These are phyloP conservation scores for Sardina pilchardus DNA, from an alignment of 2,113 vertebrate species.

Conservation along the genomic window DNA sequence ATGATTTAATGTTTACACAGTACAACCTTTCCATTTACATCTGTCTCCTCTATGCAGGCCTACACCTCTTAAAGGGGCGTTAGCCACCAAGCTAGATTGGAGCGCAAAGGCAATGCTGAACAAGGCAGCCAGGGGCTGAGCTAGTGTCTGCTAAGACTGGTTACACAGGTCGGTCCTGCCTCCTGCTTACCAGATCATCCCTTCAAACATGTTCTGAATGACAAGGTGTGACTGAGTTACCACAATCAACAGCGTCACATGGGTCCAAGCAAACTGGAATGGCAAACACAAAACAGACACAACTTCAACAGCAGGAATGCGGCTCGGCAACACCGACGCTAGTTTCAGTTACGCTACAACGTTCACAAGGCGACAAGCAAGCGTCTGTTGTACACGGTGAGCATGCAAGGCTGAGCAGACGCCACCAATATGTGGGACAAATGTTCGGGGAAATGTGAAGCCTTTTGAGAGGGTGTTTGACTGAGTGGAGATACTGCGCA, in stretches of 20 bases:
- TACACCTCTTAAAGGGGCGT: not conserved
- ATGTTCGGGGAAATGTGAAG: not conserved
- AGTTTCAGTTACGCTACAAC: no score
- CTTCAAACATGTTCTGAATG: slow-evolving; percentile 99
- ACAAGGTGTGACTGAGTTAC: slow-evolving; percentile 99
- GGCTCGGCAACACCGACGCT: not conserved
- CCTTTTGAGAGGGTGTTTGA: not conserved
- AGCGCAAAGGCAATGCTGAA: no score
- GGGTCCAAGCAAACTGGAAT: slow-evolving; percentile 99
- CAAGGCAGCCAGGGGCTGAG: not conserved
- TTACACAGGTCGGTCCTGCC: slow-evolving; percentile 37
- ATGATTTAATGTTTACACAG: not conserved
- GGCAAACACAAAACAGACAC: slow-evolving; percentile 79
- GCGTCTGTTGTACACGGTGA: not conserved
- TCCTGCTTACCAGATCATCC: slow-evolving; percentile 97
- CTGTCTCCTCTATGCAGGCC: not conserved
- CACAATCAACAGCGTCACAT: slow-evolving; percentile 99
- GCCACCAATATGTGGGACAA: not conserved
- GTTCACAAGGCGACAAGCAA: no score
- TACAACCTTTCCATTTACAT: not conserved
- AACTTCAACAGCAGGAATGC: slow-evolving; percentile 59
- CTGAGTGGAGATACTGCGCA: not conserved
- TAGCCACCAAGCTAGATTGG: no score
- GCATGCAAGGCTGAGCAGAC: not conserved
- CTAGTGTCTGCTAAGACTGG: slow-evolving; percentile 10